Evolutionary conservation across 2,888 invertebrate genomes (phyloP), one percentile per base, ranked within the genome.

Genomic region (Laspeyria flexula): DNA sequence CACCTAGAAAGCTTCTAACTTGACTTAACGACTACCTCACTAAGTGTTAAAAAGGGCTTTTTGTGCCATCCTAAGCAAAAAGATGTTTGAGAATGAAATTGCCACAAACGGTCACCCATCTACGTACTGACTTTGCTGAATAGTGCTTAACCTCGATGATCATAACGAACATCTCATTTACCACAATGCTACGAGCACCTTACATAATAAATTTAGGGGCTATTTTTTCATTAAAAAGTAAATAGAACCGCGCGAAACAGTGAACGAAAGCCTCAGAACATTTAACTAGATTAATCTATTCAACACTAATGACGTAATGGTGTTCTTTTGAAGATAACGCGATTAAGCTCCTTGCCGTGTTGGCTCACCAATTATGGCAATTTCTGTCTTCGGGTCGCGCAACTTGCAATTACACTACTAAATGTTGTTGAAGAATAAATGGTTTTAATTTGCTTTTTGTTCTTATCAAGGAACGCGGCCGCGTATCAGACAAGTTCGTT

Each of bases 281-380:
- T 57, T 66, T 60, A 71, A 68, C 55, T 50, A 52, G 29, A 71
- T 71, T 71, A 57, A 71, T 69, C 61, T 59, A 69, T 71, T 64
- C 62, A 65, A 57, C 65, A 61, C 68, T 68, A 71, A 69, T 52
- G 65, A 68, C 65, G 55, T 71, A 65, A 69, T 71, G 48, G 57
- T 53, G 56, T 71, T 68, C 71, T 69, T 71, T 48, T 59, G 31
- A 45, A 54, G 71, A 48, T 60, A 71, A 69, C 30, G 21, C 43
- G 45, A 56, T 69, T 69, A 60, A 62, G 57, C 39, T 53, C 54
- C 27, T 53, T 47, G 59, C 55, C 60, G 50, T 68, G 69, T 71
- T 65, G 55, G 46, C 46, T 46, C 56, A 50, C 41, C 69, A 65
- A 69, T 69, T 68, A 71, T 55, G 59, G 52, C 69, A 58, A 68